Percentiles rank a stretch among this genome's conserved stretches.
These are phyloP conservation scores for Pseudomyrmex concolor DNA, from an alignment of 1,140 invertebrate genomes.

Conservation along the genomic window DNA sequence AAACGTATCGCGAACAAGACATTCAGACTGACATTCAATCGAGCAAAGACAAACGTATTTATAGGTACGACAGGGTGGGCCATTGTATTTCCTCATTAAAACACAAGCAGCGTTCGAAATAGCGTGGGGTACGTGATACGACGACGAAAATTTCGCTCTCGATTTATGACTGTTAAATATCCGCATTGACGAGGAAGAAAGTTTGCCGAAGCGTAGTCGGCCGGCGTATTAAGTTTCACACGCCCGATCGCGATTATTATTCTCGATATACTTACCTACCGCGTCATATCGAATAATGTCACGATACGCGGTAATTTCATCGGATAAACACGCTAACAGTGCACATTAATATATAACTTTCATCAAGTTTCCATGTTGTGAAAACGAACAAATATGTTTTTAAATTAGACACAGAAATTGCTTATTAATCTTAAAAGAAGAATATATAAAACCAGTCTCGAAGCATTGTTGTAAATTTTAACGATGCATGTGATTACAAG, in stretches of 20 bases:
- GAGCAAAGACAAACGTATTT: slow-evolving; percentile 81
- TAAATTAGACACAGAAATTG: neutral
- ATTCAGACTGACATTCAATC: slow-evolving; percentile 78
- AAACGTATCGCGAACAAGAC: slow-evolving; percentile 68
- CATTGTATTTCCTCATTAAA: slow-evolving; percentile 72
- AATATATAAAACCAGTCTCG: neutral
- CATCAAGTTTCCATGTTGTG: neutral
- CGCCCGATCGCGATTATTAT: slow-evolving; percentile 10
- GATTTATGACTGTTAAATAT: slow-evolving; percentile 38
- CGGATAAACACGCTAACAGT: neutral
- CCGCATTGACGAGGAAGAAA: slow-evolving; percentile 6
- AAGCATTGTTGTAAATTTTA: neutral
- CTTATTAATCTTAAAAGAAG: neutral
- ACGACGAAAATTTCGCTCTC: slow-evolving; percentile 75
- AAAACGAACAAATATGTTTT: neutral
- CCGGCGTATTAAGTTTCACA: slow-evolving; percentile 15
- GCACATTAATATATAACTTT: neutral
- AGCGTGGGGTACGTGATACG: slow-evolving; percentile 78
- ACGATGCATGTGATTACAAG: neutral
- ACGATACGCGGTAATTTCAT: slow-evolving; percentile 18
- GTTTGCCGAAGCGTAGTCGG: slow-evolving; percentile 22
- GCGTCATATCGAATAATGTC: neutral
- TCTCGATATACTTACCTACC: neutral
- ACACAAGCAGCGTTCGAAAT: slow-evolving; percentile 75
- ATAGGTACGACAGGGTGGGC: slow-evolving; percentile 77